These are phyloP conservation scores for Galago senegalensis DNA, from an alignment of 2,797 vertebrate species.

Conservation along the genomic window DNA sequence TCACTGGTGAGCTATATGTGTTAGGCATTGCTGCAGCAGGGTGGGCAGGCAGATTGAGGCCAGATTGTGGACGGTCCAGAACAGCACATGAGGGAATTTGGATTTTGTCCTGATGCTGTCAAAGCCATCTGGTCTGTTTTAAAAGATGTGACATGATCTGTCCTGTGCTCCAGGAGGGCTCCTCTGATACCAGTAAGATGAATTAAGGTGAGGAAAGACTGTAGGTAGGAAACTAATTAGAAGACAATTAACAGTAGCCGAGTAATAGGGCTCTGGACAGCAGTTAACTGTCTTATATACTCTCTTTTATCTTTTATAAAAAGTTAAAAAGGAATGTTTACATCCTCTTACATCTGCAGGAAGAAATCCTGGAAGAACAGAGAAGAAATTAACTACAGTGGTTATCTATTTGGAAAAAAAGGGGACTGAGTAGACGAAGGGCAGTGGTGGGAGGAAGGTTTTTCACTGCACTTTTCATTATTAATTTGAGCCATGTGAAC, in stretches of 20 bases:
- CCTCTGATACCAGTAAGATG: conserved; percentile 8
- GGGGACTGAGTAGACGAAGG: not conserved
- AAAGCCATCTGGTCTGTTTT: conserved; percentile 67
- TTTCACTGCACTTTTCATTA: not conserved
- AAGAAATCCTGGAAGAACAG: not conserved
- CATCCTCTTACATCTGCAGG: not conserved
- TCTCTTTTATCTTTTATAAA: not conserved
- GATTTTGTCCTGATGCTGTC: conserved; percentile 31
- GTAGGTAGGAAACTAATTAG: conserved; percentile 4
- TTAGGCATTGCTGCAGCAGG: not conserved
- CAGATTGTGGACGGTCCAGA: conserved; percentile 36
- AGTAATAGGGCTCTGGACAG: not conserved
- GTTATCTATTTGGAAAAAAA: not conserved
- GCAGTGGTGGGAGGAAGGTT: not conserved
- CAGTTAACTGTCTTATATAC: not conserved
- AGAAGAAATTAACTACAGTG: not conserved
- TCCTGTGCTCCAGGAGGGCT: not conserved
- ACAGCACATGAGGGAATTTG: not conserved
- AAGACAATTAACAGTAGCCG: not conserved
- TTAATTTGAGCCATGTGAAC: not conserved
- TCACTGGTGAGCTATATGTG: not conserved
- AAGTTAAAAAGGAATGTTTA: not conserved
- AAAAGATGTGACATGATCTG: conserved; percentile 14
- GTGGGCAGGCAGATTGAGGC: not conserved
- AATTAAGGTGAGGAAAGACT: not conserved